Evolutionary conservation across 1,140 invertebrate species (phyloP).

Genomic region (Lethrus apterus): DNA sequence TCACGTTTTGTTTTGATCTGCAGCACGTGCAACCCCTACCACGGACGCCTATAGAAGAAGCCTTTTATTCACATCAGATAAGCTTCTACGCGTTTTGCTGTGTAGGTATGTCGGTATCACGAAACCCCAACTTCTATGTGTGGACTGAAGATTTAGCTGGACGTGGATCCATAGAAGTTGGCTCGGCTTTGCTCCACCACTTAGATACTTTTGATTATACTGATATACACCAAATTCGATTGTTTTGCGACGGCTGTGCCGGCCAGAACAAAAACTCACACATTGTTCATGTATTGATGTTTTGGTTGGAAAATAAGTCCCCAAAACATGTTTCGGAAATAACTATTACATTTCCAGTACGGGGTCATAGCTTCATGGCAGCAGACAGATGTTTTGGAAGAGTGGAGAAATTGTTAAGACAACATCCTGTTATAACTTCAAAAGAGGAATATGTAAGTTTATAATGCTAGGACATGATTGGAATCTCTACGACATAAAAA

Average conservation of each 20-base stretch:
- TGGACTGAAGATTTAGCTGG: constrained; percentile 9
- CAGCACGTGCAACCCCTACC: constrained; percentile 26
- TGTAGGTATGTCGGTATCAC: background rate
- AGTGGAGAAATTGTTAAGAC: constrained; percentile 28
- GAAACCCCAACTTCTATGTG: constrained; percentile 1
- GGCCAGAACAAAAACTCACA: constrained; percentile 8
- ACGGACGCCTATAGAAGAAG: constrained; percentile 21
- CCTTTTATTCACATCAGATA: constrained; percentile 27
- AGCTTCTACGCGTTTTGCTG: background rate
- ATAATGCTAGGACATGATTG: too few relatives aligned
- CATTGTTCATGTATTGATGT: background rate
- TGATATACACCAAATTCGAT: background rate
- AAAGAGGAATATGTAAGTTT: constrained; percentile 16
- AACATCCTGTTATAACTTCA: constrained; percentile 11
- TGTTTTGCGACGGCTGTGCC: constrained; percentile 6
- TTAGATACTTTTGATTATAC: constrained; percentile 8
- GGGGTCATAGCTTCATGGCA: constrained; percentile 31
- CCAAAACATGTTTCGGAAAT: background rate
- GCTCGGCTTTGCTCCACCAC: constrained; percentile 25
- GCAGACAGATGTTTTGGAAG: constrained; percentile 31
- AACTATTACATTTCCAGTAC: constrained; percentile 21
- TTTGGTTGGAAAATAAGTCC: background rate
- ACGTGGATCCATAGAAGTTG: constrained; percentile 20
- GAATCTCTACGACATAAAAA: too few relatives aligned
- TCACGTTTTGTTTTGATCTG: constrained; percentile 26